Base-by-base conservation (phyloP, 2,888 invertebrate species). In the Amaurobius ferox region DNA sequence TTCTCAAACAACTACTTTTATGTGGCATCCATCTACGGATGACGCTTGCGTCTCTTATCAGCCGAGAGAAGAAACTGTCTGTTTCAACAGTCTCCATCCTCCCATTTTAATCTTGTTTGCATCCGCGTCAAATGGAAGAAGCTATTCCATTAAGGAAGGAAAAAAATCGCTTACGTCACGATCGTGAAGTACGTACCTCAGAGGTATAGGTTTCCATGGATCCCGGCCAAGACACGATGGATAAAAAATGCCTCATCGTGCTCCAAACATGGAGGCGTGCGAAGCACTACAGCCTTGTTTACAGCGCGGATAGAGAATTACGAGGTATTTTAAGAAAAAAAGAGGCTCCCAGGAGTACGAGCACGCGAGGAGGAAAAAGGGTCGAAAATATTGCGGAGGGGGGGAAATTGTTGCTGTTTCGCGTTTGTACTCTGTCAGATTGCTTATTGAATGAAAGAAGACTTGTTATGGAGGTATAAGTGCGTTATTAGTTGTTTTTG, bases 201-300 rank as follows among this genome's bases (percentile, higher is more conserved):
- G 44, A 30, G 55, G 74, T 67, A 28, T 68, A 55, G 44, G 67
- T 67, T 55, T 61, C 29, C 28, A 55, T 83, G 83, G 83, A 71
- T 11, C n/a, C 11, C 23, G 48, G 83, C 83, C 83, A 83, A 76
- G 48, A 71, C 55, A 70, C 19, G 23, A 40, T 70, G 28, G 32
- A 39, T 66, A 67, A 40, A 78, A 61, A 67, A 79, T 44, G 48
- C 48, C 11, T 6, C 55, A 55, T 23, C n/a, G n/a, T 73, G 35
- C 72, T 71, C 83, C 83, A 71, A 76, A 83, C 71, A 83, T 71
- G 83, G 83, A 83, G 77, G 55, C 83, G 28, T 44, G 64, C 40
- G 48, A 76, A 28, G 81, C 26, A 30, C 19, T 67, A 39, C 73
- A 48, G 16, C 71, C 72, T 72, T 83, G 83, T 83, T 83, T 83